A percentile compares a stretch with the other conserved stretches of the same genome.
Conservation (phyloP, 2,888 invertebrate genomes). For the Drosophila neotestacea region DNA sequence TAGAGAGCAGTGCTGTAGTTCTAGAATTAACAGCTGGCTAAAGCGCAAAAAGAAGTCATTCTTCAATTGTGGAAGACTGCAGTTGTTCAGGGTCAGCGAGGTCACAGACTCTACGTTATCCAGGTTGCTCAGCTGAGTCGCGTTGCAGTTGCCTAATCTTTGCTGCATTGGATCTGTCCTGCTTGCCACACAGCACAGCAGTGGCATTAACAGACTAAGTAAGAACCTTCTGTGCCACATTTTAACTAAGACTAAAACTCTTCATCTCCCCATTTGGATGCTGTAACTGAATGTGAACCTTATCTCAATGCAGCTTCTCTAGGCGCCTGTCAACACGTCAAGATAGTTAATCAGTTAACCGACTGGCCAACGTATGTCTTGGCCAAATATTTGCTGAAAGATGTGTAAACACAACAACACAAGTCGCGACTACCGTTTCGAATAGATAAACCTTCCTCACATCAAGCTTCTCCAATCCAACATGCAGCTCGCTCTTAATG, state of each 20-base stretch:
- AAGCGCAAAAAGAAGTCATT: slow-evolving; percentile 81
- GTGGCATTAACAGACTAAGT: not conserved
- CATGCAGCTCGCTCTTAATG: not conserved
- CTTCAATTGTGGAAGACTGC: slow-evolving; percentile 74
- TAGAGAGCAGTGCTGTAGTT: slow-evolving; percentile 77
- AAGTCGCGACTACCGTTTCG: slow-evolving; percentile 24
- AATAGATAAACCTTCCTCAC: not conserved
- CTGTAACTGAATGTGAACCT: slow-evolving; percentile 39
- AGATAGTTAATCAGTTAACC: slow-evolving; percentile 70
- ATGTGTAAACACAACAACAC: slow-evolving; percentile 25
- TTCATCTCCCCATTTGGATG: not conserved
- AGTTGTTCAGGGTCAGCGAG: slow-evolving; percentile 70
- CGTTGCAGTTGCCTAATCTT: slow-evolving; percentile 61
- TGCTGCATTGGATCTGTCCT: slow-evolving; percentile 28
- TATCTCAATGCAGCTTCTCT: slow-evolving; percentile 72
- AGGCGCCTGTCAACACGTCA: slow-evolving; percentile 60
- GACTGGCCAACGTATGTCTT: slow-evolving; percentile 39
- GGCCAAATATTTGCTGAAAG: slow-evolving; percentile 57
- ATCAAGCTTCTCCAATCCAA: not conserved
- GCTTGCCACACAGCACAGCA: slow-evolving; percentile 13
- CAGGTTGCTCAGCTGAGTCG: slow-evolving; percentile 44
- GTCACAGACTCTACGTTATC: slow-evolving; percentile 33
- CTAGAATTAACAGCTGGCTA: slow-evolving; percentile 67
- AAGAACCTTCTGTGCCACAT: slow-evolving; percentile 44
- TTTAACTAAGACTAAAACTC: slow-evolving; percentile 44